Evolutionary conservation across 2,888 invertebrate genomes (phyloP), one percentile per base, ranked within the genome.

Genomic region (Teleiodes luculella): DNA sequence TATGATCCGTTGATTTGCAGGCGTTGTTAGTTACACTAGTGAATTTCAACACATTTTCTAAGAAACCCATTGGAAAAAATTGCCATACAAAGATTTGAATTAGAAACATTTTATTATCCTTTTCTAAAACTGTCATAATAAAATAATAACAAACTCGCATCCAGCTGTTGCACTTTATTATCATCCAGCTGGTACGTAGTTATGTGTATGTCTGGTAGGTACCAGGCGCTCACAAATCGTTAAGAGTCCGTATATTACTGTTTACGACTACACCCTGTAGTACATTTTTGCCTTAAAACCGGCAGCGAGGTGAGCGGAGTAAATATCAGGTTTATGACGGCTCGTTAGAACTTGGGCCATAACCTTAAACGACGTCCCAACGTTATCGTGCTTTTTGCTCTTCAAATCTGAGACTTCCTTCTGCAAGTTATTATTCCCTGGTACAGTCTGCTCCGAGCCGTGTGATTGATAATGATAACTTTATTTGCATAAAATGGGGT

Each of bases 271-370:
- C 58, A 59, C 57, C 62, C 30, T 48, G 46, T 59, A 54, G 53
- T 53, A 73, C 68, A 72, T 76, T 78, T 76, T 75, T 77, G 74
- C 76, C 70, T 74, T 62, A 54, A 66, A 61, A 63, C 61, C 63
- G 48, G 56, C 52, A 61, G 53, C 50, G 60, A 75, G 74, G 74
- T 71, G 72, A 75, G 74, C 76, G 76, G 73, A 81, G 85, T 84
- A 85, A 84, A 86, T 83, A 83, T 74, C 70, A 74, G 80, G 74
- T 87, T 87, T 86, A 88, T 78, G 82, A 72, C 76, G 70, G 66
- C 81, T 86, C 86, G 84, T 88, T 86, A 86, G 75, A 86, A 87
- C 77, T 87, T 86, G 50, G 78, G 71, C 74, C 76, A 76, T 86
- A 86, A 87, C 73, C 67, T 73, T 78, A 79, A 85, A 84, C 78